These are phyloP conservation scores for Monopis laevigella DNA, from an alignment of 2,888 invertebrate genomes.

Conservation along the genomic window DNA sequence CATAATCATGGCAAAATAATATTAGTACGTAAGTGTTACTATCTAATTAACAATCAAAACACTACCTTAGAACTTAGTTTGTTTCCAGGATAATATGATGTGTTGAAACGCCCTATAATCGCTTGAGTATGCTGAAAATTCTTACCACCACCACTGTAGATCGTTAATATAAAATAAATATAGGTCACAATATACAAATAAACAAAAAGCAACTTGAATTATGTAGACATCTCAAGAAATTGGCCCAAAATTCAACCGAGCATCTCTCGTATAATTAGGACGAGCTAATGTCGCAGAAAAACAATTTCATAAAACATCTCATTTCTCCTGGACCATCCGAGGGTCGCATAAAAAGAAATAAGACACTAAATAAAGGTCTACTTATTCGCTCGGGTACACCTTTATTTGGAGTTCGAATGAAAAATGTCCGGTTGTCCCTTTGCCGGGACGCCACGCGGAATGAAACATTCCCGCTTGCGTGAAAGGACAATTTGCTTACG, in stretches of 20 bases:
- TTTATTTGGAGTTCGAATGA: conserved; percentile 37
- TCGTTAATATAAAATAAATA: not conserved
- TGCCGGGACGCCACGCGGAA: conserved; percentile 21
- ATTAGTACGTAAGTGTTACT: too few species aligned
- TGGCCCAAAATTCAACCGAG: conserved; percentile 40
- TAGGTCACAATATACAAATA: conserved; percentile 8
- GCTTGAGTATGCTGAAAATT: too few species aligned
- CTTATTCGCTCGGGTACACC: conserved; percentile 43
- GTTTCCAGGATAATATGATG: too few species aligned
- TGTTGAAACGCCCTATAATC: too few species aligned
- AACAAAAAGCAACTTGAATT: conserved; percentile 9
- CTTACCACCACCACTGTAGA: too few species aligned
- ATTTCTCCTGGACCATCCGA: conserved; percentile 33
- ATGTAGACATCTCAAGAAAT: conserved; percentile 49
- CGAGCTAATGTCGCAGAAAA: conserved; percentile 60
- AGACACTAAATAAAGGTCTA: conserved; percentile 56
- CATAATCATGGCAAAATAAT: too few species aligned
- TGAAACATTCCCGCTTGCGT: conserved; percentile 38
- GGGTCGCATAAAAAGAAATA: conserved; percentile 53
- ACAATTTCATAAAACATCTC: conserved; percentile 65
- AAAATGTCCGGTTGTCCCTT: conserved; percentile 32
- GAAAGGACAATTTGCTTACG: conserved; percentile 41
- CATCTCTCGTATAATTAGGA: conserved; percentile 48
- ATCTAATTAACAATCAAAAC: too few species aligned
- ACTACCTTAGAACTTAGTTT: too few species aligned